Evolutionary conservation across 2,888 invertebrate genomes (phyloP), one percentile per base, ranked within the genome.

Genomic region (Mallateleia sp.): DNA sequence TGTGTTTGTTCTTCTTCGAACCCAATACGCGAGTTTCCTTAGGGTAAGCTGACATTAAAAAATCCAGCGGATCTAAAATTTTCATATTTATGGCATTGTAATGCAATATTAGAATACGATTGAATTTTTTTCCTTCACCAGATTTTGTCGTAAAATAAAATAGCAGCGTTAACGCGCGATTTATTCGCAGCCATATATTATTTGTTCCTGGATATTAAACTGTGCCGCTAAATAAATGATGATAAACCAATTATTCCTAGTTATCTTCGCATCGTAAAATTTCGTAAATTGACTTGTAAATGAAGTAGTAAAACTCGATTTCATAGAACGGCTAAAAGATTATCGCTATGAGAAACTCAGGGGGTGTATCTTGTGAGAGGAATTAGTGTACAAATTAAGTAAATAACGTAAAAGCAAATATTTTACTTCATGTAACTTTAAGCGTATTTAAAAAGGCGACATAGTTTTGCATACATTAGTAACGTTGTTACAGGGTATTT

Each of bases 271-370:
- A 18, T 38, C 38, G 60, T 34, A 60, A 60, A 60, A 14, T 32
- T 60, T 60, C 24, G 34, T 38, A 20, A 32, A 60, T 32, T 15
- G 42, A 42, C 42, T 60, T 20, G 34, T 38, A 56, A 20, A 32
- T 34, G 60, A 60, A 38, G 34, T 60, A 34, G 14, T 60, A 34
- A 60, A 60, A 34, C 34, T 34, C 60, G 34, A 34, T 14, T 56
- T 56, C 28, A 8, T n/a, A 8, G 28, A 28, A 28, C 15, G 1
- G 54, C 15, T 28, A 9, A 28, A 56, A 56, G 54, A 56, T 15
- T 28, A 56, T 28, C 28, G 24, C 25, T 11, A 5, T 6, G 14
- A 25, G 24, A 56, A 56, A 42, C n/a, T 42, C 28, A 28, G 28
- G 4, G 28, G 5, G n/a, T 42, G 2, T 42, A 42, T 42, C 14